Evolutionary conservation across 2,888 invertebrate species (phyloP).

Genomic region (Tenthredo distinguenda): DNA sequence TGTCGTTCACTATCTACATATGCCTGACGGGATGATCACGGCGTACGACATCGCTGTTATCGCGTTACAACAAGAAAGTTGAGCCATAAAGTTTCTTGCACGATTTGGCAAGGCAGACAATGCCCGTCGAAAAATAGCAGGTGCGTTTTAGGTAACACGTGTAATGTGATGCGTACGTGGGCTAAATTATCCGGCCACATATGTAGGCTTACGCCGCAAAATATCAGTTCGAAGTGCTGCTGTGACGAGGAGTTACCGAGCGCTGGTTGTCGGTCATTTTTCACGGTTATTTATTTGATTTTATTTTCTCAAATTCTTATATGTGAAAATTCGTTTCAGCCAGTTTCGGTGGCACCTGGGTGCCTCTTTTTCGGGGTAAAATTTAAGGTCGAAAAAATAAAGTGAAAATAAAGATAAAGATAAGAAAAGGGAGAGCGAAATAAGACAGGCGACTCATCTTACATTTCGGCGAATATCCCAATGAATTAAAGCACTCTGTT

Average conservation of each 20-base stretch:
- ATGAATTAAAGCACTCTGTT: conserved; percentile 36
- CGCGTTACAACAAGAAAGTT: too few relatives aligned
- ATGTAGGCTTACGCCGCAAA: not conserved
- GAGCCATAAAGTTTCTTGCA: not conserved
- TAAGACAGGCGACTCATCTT: not conserved
- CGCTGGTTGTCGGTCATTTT: conserved; percentile 7
- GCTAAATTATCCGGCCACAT: not conserved
- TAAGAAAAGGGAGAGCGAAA: not conserved
- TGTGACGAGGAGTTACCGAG: conserved; percentile 10
- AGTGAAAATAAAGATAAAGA: not conserved
- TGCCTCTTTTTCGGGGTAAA: not conserved
- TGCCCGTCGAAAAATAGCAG: not conserved
- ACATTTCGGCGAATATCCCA: not conserved
- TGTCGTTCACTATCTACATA: not conserved
- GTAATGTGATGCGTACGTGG: not conserved
- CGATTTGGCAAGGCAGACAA: not conserved
- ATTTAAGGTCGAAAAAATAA: not conserved
- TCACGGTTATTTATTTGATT: not conserved
- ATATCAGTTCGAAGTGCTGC: conserved; percentile 5
- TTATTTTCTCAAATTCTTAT: not conserved
- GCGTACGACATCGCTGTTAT: not conserved
- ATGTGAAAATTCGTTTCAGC: not conserved
- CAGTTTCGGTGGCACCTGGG: not conserved
- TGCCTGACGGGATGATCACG: not conserved
- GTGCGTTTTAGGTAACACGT: not conserved